Evolutionary conservation across 1,140 invertebrate species (phyloP).

Genomic region (Maniola jurtina): DNA sequence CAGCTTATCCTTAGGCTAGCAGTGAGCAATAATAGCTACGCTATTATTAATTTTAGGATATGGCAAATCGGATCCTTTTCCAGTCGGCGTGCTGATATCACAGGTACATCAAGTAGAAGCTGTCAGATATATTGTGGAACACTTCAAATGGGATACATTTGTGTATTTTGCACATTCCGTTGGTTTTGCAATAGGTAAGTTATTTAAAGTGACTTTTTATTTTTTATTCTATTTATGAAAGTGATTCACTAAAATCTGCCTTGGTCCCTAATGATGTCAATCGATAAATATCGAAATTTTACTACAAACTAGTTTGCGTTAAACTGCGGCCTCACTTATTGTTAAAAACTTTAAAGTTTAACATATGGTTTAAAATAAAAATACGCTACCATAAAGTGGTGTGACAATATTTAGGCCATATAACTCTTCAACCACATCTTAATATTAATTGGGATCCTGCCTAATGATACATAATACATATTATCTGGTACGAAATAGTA

Average conservation of each 20-base stretch:
- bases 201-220: not conserved
- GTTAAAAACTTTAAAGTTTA: no score
- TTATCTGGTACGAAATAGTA: no score
- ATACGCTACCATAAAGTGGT: no score
- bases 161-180: conserved; percentile 81
- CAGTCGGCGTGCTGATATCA: conserved; percentile 38
- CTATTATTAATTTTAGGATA: conserved; percentile 34
- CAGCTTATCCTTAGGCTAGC: not conserved
- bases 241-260: not conserved
- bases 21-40: not conserved
- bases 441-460: no score
- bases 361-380: no score
- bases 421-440: no score
- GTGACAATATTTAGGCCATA: no score
- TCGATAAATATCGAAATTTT: no score
- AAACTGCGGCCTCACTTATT: not conserved
- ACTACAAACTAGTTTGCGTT: no score
- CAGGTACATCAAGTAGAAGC: conserved; percentile 70
- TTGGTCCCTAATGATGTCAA: not conserved
- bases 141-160: conserved; percentile 80
- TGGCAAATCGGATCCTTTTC: conserved; percentile 83
- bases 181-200: conserved; percentile 73
- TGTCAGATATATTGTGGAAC: conserved; percentile 77
- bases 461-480: no score
- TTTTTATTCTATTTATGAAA: not conserved